Base-by-base conservation (phyloP, 2,888 invertebrate species). In the Drosophila eohydei region DNA sequence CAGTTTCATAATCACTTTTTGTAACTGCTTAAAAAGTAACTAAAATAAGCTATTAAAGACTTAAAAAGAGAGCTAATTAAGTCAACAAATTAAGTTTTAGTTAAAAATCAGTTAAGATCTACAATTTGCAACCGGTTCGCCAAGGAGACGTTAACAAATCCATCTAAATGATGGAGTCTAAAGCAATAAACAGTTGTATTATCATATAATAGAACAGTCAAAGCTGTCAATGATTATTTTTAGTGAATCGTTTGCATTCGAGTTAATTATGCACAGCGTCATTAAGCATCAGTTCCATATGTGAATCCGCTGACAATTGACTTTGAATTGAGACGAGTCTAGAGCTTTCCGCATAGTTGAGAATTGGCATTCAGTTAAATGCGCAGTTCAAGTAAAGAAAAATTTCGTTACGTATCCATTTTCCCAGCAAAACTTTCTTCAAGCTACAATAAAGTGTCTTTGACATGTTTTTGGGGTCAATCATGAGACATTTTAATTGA, bases 291-390 rank as follows among this genome's bases (percentile, higher is more conserved):
- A 77, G 58, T 77, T 66, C 60, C 72, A 77, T 69, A 40, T 50
- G 32, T 32, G 55, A 66, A 69, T 77, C 48, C 11, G 51, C 71
- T 71, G 64, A 57, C 71, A 76, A 76, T 76, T 71, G 71, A 68
- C 80, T 71, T 77, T 80, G 71, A 68, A 60, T 63, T n/a, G 44
- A 50, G 48, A 34, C 30, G 62, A 67, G 28, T 21, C 12, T 66
- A 34, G 28, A 59, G 56, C 43, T 68, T 66, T 78, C 77, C 81
- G 78, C 78, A 81, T 81, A 54, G 73, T 48, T 80, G 40, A 21
- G 40, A 71, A 66, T 65, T 74, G 80, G 55, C 87, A 83, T 70
- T 66, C 56, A 59, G 43, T 56, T 71, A 38, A 74, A 32, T 72
- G 70, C 57, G 68, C 78, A 72, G 60, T 66, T 61, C 0, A 41